Base-by-base conservation (phyloP, 2,113 vertebrate genomes). In the Pagrus major region DNA sequence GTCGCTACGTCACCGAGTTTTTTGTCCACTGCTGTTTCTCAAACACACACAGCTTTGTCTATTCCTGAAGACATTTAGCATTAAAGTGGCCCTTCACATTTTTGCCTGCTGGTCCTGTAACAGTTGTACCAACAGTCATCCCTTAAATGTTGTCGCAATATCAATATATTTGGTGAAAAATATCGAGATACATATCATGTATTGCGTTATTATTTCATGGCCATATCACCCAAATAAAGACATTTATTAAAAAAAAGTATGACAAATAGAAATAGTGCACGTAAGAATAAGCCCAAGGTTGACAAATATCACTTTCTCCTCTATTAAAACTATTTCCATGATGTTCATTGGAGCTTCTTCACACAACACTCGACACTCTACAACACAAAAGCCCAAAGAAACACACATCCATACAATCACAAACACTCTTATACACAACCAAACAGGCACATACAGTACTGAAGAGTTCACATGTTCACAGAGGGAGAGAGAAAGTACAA, bases 401-500 rank as follows among this genome's bases (percentile, higher is more conserved):
- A 44, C 35, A 31, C 68, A 31, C 25, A 33, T 12, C 12, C 23
- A 20, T 4, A 29, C 25, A 60, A 31, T 25, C 49, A 75, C 20
- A 6, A 6, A 60, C 29, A 46, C 16, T 0, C 23, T 73, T 15
- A 15, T 4, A 58, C 52, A 59, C 25, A 56, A 1, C 2, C 52
- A n/a, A 21, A 31, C 14, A 6, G 16, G 10, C 21, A n/a, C 6
- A 33, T 42, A 54, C 35, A 21, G 51, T 44, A 18, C 33, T 15
- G 44, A 41, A 20, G 21, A 56, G 52, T 9, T 8, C 71, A 66
- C 75, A 56, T 61, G 16, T 61, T 42, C 10, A 15, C 46, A 39
- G 49, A 52, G 33, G 39, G 49, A 51, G 29, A 74, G 12, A 9
- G 2, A n/a, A n/a, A 61, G 69, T 42, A 23, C 60, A 70, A 76